These are phyloP conservation scores for Engystomops pustulosus DNA, from an alignment of 2,113 vertebrate species.

Conservation along the genomic window DNA sequence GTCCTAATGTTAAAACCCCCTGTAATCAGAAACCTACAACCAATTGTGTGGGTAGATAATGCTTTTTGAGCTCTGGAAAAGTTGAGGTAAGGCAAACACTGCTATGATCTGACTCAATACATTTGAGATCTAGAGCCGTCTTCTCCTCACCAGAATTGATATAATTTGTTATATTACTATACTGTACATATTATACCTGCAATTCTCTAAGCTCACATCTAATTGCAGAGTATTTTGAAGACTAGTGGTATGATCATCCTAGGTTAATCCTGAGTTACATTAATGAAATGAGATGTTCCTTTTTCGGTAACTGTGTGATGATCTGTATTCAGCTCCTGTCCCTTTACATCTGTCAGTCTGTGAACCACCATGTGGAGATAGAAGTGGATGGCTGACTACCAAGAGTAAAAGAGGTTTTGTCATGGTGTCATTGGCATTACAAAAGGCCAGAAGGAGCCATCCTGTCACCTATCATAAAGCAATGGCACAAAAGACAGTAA, in stretches of 20 bases:
- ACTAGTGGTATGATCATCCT: neutral
- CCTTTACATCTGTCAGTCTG: slow-evolving; percentile 23
- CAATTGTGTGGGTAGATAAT: too few species aligned
- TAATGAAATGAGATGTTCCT: neutral
- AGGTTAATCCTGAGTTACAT: neutral
- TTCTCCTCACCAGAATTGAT: too few species aligned
- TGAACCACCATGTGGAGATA: slow-evolving; percentile 7
- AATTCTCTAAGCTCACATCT: neutral
- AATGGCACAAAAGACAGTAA: slow-evolving; percentile 18
- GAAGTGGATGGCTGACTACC: slow-evolving; percentile 36
- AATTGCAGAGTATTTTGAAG: neutral
- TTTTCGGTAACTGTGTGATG: neutral
- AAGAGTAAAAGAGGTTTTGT: slow-evolving; percentile 17
- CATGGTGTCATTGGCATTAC: slow-evolving; percentile 48
- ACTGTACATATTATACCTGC: neutral
- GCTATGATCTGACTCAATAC: too few species aligned
- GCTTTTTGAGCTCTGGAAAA: too few species aligned
- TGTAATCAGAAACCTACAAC: too few species aligned
- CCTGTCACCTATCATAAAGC: slow-evolving; percentile 46
- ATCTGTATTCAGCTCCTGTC: slow-evolving; percentile 40
- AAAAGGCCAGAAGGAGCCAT: slow-evolving; percentile 31
- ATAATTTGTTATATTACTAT: too few species aligned
- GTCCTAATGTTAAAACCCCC: too few species aligned
- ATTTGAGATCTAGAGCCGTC: too few species aligned
- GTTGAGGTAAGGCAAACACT: too few species aligned